Percentiles rank a stretch among this genome's conserved stretches.
phyloP scores from a whole-genome alignment of 2,797 vertebrate species.

The Yasuhikotakia modesta region DNA sequence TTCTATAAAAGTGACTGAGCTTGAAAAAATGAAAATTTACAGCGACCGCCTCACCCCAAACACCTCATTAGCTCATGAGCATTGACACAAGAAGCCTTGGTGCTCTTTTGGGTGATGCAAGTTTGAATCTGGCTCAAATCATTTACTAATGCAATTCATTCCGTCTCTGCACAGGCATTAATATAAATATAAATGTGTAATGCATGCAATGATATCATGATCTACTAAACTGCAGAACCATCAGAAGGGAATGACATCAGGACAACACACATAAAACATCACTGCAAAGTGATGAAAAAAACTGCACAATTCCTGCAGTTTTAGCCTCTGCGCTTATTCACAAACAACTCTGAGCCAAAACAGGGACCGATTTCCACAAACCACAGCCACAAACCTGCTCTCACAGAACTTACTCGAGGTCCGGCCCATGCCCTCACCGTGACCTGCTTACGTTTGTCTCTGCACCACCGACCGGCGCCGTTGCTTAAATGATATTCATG shows the following conservation, averaged over 20 bases:
- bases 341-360: conserved; percentile 20
- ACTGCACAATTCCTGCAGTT: too few relatives aligned
- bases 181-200: neutral
- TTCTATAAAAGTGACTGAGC: too few relatives aligned
- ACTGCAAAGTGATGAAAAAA: too few relatives aligned
- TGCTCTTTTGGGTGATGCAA: too few relatives aligned
- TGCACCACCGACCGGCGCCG: neutral
- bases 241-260: too few relatives aligned
- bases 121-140: too few relatives aligned
- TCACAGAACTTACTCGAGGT: neutral
- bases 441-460: neutral
- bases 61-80: too few relatives aligned
- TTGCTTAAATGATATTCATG: neutral
- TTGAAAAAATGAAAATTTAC: too few relatives aligned
- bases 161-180: neutral
- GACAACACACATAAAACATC: neutral
- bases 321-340: neutral
- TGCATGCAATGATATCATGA: neutral
- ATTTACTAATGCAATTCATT: too few relatives aligned
- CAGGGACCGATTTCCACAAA: conserved; percentile 24
- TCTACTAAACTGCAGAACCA: neutral
- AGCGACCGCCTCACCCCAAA: too few relatives aligned
- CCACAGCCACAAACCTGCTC: conserved; percentile 18
- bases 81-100: too few relatives aligned
- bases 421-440: neutral